Evolutionary conservation across 2,797 vertebrate species (phyloP).

Genomic region (Pristis pectinata): DNA sequence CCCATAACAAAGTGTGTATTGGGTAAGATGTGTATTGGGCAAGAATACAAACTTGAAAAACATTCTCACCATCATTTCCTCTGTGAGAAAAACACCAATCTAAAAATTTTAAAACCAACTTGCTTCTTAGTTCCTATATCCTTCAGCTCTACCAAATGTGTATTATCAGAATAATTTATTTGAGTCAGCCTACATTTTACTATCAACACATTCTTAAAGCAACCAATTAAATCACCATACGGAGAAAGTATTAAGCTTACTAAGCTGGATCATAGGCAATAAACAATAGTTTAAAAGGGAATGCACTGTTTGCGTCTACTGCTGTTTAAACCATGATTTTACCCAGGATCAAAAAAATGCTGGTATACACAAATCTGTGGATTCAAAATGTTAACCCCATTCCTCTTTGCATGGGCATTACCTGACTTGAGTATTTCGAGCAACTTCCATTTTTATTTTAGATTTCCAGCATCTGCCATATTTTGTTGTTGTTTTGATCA

Average conservation of each 20-base stretch:
- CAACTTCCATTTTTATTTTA: too few relatives aligned
- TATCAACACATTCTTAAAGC: not conserved
- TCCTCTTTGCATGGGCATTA: too few relatives aligned
- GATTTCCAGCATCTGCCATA: too few relatives aligned
- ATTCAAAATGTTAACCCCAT: too few relatives aligned
- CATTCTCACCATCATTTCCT: not conserved
- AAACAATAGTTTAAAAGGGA: not conserved
- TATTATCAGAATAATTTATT: not conserved
- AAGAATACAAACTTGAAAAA: not conserved
- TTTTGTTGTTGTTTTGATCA: not conserved
- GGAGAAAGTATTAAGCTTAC: not conserved
- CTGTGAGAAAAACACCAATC: not conserved
- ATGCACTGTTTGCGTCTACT: not conserved
- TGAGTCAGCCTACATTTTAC: not conserved
- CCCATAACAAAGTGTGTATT: not conserved
- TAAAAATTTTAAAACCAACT: not conserved
- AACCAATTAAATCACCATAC: not conserved
- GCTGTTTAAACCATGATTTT: not conserved
- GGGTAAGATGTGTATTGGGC: not conserved
- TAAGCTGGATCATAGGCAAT: not conserved
- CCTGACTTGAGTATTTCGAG: too few relatives aligned
- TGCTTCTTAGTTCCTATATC: not conserved
- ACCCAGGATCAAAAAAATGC: too few relatives aligned
- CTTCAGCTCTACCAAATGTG: not conserved
- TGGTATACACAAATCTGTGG: too few relatives aligned